Evolutionary conservation across 2,888 invertebrate genomes (phyloP), one percentile per base, ranked within the genome.

Genomic region (Crioceris asparagi): DNA sequence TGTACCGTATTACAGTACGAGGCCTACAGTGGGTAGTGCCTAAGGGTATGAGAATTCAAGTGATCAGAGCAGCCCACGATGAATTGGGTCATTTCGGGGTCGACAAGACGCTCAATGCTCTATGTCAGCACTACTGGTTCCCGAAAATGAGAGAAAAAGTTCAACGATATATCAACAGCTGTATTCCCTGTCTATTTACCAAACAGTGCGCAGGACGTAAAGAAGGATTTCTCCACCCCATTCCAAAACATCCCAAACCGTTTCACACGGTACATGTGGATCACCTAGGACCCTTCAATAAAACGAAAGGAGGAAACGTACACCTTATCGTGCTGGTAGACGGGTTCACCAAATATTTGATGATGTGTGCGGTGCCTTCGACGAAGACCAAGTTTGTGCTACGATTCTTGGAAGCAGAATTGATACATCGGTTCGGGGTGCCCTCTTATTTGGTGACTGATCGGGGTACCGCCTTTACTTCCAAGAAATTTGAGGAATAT

Each of bases 21-120:
- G 31, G 31, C 11, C 11, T 3, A 11, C 14, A 17, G 33, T 56
- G 54, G 51, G 52, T 56, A 1, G 56, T 59, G n/a, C 58, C 60
- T 2, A 42, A 46, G 43, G 49, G 53, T 35, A 45, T 59, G 6
- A 52, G 54, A 15, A 45, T 47, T n/a, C 36, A 36, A 30, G 17
- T 45, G 27, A 33, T 43, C 19, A 14, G 17, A 6, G 17, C 11
- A 10, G 11, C 11, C 17, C 36, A 36, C 16, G 36, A 40, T 17
- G 25, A n/a, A 4, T n/a, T 12, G 8, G 40, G 40, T 1, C 36
- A 40, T 17, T 36, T 40, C 16, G 17, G 30, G 1, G 10, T 19
- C 14, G 40, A 40, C 8, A 36, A 36, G 25, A 40, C 36, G 12
- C 19, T 36, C 18, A 15, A 11, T 3, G 11, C 11, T 11, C 16